A percentile compares a stretch with the other conserved stretches of the same genome.
Conservation (phyloP, 1,140 invertebrate species). For the Nasonia giraulti region DNA sequence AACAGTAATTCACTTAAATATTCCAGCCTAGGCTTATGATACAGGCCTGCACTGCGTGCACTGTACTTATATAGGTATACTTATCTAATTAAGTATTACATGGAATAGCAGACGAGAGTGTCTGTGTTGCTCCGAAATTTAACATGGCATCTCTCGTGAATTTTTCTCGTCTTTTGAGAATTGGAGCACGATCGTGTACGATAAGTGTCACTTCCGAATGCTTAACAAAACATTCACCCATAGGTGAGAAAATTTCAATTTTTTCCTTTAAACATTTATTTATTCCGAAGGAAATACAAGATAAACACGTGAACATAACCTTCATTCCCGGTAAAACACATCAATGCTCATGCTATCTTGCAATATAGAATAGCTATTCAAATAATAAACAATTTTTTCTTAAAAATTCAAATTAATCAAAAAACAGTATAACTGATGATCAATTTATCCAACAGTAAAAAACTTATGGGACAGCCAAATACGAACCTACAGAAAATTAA, state of each 20-base stretch:
- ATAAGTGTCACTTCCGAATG: constrained; percentile 13
- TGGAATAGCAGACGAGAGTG: constrained; percentile 5
- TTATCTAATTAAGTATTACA: background rate
- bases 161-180: constrained; percentile 45
- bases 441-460: constrained; percentile 2
- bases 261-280: background rate
- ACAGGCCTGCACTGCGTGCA: background rate
- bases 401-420: background rate
- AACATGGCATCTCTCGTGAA: constrained; percentile 45
- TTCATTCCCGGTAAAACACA: background rate
- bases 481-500: constrained; percentile 35
- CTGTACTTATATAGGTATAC: background rate
- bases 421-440: background rate
- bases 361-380: no score
- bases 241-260: constrained; percentile 19
- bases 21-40: background rate
- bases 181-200: constrained; percentile 20
- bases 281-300: background rate
- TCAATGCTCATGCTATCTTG: background rate
- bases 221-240: constrained; percentile 16
- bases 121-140: background rate
- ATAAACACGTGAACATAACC: constrained; percentile 44
- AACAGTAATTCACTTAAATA: background rate
- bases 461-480: constrained; percentile 26
- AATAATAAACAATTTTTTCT: background rate